Evolutionary conservation across 92 coral and sea anemone genomes (phyloP), one percentile per base, ranked within the genome.

Genomic region (Epizoanthus scotinus): DNA sequence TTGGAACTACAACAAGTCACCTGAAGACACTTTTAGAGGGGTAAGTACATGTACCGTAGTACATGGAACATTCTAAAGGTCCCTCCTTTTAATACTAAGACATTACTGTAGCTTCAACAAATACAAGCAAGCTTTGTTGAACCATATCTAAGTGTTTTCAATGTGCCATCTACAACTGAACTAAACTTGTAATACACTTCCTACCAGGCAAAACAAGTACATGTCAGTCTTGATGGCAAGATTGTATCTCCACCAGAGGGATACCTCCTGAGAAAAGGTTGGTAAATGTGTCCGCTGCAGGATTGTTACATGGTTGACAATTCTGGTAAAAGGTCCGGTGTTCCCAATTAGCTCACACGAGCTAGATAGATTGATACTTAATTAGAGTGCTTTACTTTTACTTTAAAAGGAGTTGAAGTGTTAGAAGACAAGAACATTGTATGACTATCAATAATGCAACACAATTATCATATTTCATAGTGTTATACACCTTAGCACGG

Each of bases 1-100:
- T 47, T 95, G 98, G 98, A 95, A 95, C 87, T 95, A 95, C 71
- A 95, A 95, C 90, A 95, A 95, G 74, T 92, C 94, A 36, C 92
- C 88, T 49, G 98, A 95, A 59, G 94, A 91, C 67, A 90, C 98
- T 2, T 95, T 90, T 70, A 93, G 98, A 87, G 98, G 98, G 88
- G 98, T 94, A 69, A 67, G 85, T 55, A 28, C 13, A 10, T 73
- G 19, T n/a, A 17, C 15, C 6, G 40, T 34, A 34, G 4, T 34
- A 34, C 40, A 34, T 34, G 40, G 40, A 34, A 34, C 40, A 6
- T 34, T 0, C 40, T 34, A 34, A 34, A 34, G n/a, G n/a, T n/a
- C n/a, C n/a, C n/a, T n/a, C n/a, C n/a, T n/a, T n/a, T n/a, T n/a
- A n/a, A n/a, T n/a, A n/a, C n/a, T n/a, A n/a, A n/a, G n/a, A n/a